Evolutionary conservation across 1,140 invertebrate genomes (phyloP).

Genomic region (Antheraea pernyi): DNA sequence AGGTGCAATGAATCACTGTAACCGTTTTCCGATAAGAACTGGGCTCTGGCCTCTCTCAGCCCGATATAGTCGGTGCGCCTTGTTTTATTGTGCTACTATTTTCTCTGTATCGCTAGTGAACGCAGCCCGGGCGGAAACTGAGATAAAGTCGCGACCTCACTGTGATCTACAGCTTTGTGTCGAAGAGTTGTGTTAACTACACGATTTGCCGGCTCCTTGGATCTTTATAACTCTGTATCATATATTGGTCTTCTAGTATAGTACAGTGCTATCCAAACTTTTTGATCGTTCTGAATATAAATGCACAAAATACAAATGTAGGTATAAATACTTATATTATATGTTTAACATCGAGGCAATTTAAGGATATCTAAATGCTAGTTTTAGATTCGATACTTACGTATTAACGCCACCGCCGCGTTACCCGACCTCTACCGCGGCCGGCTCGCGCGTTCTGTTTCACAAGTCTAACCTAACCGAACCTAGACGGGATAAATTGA

Average conservation of each 20-base stretch:
- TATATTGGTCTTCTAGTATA: background rate
- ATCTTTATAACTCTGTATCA: slow-evolving; percentile 18
- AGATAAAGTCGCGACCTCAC: slow-evolving; percentile 60
- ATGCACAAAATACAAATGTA: too few relatives aligned
- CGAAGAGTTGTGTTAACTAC: slow-evolving; percentile 19
- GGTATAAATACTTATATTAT: too few relatives aligned
- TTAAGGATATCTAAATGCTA: too few relatives aligned
- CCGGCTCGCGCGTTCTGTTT: too few relatives aligned
- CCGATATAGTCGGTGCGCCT: slow-evolving; percentile 48
- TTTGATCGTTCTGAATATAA: too few relatives aligned
- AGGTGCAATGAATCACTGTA: slow-evolving; percentile 60
- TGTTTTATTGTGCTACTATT: slow-evolving; percentile 73
- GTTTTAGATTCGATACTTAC: too few relatives aligned
- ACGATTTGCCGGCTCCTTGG: slow-evolving; percentile 14
- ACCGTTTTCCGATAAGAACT: slow-evolving; percentile 71
- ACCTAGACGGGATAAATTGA: too few relatives aligned
- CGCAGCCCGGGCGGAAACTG: slow-evolving; percentile 64
- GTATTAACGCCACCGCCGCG: too few relatives aligned
- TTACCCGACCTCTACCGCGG: too few relatives aligned
- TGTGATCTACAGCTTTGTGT: slow-evolving; percentile 41
- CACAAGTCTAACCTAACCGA: too few relatives aligned
- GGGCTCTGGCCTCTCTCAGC: slow-evolving; percentile 37
- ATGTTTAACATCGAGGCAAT: too few relatives aligned
- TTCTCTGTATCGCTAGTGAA: slow-evolving; percentile 62
- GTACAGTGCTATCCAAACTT: too few relatives aligned